phyloP scores from a whole-genome alignment of 2,113 vertebrate species.

The Megaceryle torquata region DNA sequence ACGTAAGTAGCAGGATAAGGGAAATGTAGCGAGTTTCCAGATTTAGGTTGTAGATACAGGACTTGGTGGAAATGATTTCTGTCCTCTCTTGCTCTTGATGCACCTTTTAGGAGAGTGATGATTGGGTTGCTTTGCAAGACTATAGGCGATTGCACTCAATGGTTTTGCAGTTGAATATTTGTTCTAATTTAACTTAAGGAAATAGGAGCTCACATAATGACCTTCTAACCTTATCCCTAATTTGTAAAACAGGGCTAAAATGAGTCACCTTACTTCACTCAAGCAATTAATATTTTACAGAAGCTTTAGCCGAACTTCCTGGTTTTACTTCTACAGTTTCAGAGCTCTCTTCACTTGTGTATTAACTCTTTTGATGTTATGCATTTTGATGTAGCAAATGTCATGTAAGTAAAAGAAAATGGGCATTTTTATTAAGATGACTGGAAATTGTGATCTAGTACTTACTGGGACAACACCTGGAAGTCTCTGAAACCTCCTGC shows the following conservation, averaged over 20 bases:
- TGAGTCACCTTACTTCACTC: neutral
- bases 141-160: neutral
- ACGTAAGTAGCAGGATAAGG: neutral
- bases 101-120: neutral
- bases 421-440: neutral
- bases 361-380: neutral
- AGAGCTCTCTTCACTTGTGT: neutral
- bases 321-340: neutral
- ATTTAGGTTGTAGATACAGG: neutral
- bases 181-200: neutral
- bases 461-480: slow-evolving; percentile 32
- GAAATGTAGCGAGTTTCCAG: neutral
- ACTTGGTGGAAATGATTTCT: neutral
- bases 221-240: neutral
- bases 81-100: neutral
- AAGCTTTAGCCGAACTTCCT: neutral
- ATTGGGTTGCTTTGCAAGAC: neutral
- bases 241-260: neutral
- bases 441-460: slow-evolving; percentile 19
- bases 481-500: slow-evolving; percentile 48
- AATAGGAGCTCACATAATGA: neutral
- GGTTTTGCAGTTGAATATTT: neutral
- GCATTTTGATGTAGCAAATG: slow-evolving; percentile 23
- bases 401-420: slow-evolving; percentile 33
- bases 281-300: neutral